Evolutionary conservation across 2,888 invertebrate species (phyloP).

Genomic region (Pecten maximus): DNA sequence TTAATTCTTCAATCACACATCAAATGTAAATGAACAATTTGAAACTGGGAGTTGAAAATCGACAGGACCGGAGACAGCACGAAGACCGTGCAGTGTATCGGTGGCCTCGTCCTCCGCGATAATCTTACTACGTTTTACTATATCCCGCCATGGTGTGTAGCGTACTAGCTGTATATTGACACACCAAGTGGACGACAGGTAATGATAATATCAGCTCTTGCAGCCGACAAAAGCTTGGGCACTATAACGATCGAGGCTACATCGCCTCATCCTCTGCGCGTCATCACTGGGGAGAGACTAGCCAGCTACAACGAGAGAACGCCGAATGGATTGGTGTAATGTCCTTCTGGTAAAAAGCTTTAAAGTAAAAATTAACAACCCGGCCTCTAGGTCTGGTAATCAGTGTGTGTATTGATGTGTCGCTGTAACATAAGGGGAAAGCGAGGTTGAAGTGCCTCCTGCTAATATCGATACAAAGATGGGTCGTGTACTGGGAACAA

Average conservation of each 20-base stretch:
- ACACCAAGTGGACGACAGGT: conserved; percentile 2
- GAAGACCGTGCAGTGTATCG: background rate
- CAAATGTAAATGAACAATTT: background rate
- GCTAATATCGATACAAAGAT: background rate
- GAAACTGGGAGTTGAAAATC: background rate
- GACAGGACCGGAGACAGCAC: background rate
- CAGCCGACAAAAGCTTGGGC: conserved; percentile 7
- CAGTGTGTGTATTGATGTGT: background rate
- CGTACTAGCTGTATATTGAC: background rate
- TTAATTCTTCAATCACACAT: background rate
- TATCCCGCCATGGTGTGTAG: background rate
- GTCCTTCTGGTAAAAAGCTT: conserved; percentile 33
- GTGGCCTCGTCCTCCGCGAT: background rate
- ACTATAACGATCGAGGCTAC: background rate
- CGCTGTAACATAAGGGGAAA: background rate
- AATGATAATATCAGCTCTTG: background rate
- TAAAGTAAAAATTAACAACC: conserved; percentile 26
- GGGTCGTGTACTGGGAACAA: background rate
- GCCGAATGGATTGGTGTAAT: conserved; percentile 6
- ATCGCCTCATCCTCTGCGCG: conserved; percentile 4
- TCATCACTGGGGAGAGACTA: background rate
- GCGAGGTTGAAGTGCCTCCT: background rate
- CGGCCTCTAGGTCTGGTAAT: background rate
- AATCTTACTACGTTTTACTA: conserved; percentile 8
- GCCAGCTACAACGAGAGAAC: conserved; percentile 5